Conservation (phyloP, 2,113 vertebrate genomes). For the Taxidea taxus region DNA sequence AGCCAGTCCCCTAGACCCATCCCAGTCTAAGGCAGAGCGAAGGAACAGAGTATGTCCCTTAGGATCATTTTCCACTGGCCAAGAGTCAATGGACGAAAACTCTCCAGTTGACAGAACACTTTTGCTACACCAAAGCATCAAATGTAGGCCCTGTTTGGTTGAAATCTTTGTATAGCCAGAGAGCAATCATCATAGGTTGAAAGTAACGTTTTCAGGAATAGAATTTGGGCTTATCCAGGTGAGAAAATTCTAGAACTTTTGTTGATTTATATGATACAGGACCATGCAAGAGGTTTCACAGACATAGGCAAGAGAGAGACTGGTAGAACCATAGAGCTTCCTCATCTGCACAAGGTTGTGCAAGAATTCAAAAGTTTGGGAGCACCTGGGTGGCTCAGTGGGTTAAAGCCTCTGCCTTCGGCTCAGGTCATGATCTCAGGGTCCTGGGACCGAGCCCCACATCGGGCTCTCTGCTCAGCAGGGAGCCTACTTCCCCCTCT, state of each 20-base stretch:
- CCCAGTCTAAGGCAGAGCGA: background rate
- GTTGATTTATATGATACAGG: background rate
- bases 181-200: background rate
- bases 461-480: too few species aligned
- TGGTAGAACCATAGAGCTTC: rapidly evolving
- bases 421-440: too few species aligned
- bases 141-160: background rate
- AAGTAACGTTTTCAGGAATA: background rate
- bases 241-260: background rate
- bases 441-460: too few species aligned
- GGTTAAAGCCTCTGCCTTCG: too few species aligned
- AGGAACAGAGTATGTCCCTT: rapidly evolving
- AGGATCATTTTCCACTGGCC: background rate
- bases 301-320: background rate
- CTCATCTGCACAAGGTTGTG: rapidly evolving
- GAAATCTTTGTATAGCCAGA: background rate
- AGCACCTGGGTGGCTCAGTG: too few species aligned
- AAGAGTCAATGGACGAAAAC: background rate
- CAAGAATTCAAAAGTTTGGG: background rate
- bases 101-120: background rate
- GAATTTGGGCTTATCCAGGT: background rate
- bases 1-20: background rate
- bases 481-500: too few species aligned
- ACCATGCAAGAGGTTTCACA: background rate
- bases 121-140: background rate